Evolutionary conservation across 1,140 invertebrate species (phyloP).

Genomic region (Penaeus japonicus): DNA sequence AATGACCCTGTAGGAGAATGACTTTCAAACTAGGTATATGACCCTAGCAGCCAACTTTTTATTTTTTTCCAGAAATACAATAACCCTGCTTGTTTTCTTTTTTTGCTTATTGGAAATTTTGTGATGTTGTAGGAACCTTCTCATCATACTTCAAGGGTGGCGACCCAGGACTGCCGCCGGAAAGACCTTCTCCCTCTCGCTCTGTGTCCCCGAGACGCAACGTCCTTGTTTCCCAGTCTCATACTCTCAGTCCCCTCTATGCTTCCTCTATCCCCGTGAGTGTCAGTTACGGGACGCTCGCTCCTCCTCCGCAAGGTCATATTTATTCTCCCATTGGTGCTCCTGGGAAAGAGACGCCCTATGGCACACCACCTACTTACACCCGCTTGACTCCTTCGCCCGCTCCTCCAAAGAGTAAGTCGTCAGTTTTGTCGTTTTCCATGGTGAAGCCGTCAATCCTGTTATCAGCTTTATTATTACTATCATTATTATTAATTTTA

Average conservation of each 20-base stretch:
- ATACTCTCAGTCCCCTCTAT: conserved; percentile 42
- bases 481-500: no score
- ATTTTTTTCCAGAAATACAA: neutral
- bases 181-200: conserved; percentile 43
- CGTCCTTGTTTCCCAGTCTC: neutral
- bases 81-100: neutral
- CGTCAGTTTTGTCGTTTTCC: no score
- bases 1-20: no score
- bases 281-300: conserved; percentile 32
- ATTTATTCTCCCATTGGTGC: neutral
- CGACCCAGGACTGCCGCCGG: conserved; percentile 46
- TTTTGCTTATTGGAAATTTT: neutral
- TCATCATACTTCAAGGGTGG: conserved; percentile 51
- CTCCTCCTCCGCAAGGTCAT: neutral
- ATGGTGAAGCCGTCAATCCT: no score
- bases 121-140: conserved; percentile 37
- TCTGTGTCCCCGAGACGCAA: conserved; percentile 44
- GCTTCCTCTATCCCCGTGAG: conserved; percentile 39
- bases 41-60: neutral
- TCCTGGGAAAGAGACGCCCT: conserved; percentile 27
- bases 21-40: neutral
- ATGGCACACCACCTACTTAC: conserved; percentile 9
- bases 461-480: no score
- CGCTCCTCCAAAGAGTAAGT: conserved; percentile 47
- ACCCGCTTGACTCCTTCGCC: conserved; percentile 29